Evolutionary conservation across 2,797 vertebrate species (phyloP), one percentile per base, ranked within the genome.

Genomic region (Coracias cyanogaster): DNA sequence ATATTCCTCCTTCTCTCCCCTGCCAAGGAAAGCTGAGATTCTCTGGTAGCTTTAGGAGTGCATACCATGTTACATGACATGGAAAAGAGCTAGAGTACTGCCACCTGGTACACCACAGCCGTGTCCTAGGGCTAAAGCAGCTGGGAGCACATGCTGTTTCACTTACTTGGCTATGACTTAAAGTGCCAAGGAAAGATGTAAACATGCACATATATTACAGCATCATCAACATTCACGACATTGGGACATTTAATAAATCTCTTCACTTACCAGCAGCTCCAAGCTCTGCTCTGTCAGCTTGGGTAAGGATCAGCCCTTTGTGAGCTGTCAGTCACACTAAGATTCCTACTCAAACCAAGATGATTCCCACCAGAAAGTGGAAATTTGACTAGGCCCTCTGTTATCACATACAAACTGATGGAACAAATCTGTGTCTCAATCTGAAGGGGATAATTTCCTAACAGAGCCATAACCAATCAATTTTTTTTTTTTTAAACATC

Each of bases 311-410:
- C 18, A 66, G 55, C 39, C 65, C 29, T 69, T 55, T 61, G 69
- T n/a, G 60, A 94, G 51, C 43, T 17, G 6, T 72, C 61, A 57
- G 51, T 85, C 79, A 79, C 26, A 39, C 43, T 81, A 67, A 76
- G 61, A 88, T 78, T 35, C 26, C n/a, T 41, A 25, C 51, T 88
- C n/a, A 76, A 87, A 89, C 76, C 1, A 24, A 67, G 72, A 94
- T 19, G 31, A 93, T 93, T 97, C 94, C 92, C 93, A 97, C 52
- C 84, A 97, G 73, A 96, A 88, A 93, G 62, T 22, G 29, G 87
- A 95, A 96, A 94, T 82, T 67, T 95, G 94, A 96, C 55, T 82
- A 84, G 77, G 21, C 51, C 12, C 29, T 57, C 25, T 64, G 69
- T 93, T 89, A 89, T 74, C 89, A 73, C 33, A 62, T 31, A 61